Base-by-base conservation (phyloP, 2,888 invertebrate species). In the Apamea epomidion region DNA sequence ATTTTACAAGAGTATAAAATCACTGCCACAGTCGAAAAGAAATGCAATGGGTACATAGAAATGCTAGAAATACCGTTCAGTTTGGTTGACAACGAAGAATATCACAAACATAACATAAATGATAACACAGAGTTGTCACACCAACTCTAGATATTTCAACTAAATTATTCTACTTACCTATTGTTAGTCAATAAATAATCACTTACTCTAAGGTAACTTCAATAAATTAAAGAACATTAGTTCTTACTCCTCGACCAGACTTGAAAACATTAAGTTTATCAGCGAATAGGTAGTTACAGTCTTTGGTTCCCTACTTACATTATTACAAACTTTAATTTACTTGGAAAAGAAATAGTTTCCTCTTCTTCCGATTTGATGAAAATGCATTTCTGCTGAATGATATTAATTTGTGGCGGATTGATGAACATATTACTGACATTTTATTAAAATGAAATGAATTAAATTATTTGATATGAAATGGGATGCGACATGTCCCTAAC, bases 191-290 rank as follows among this genome's bases (percentile, higher is more conserved):
- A 97, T 96, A 96, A 97, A 96, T 96, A 96, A 95, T 95, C 88
- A 91, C 96, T 96, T 95, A 96, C 88, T 81, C 93, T 95, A 96
- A 94, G 96, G 96, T 97, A 97, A 97, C 96, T 97, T 96, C 92
- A 95, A 96, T 96, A 96, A 96, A 95, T 95, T 95, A 96, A 93
- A 92, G 93, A 92, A 93, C 93, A 86, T 86, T 84, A 71, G 88
- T 92, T 92, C 92, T 87, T 91, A 93, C 92, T 93, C 93, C 90
- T 90, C 89, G 87, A 91, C 88, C 91, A 94, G 94, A 94, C 94
- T 91, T 89, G 54, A 86, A 89, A 91, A 90, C 90, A 88, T 86
- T 76, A 83, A 86, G 88, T 85, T 80, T 85, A 88, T 90, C 89
- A 90, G 90, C 89, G 90, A 94, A 93, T 93, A 94, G 94, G 93